These are phyloP conservation scores for Zelleria hepariella DNA, from an alignment of 2,888 invertebrate genomes.

Conservation along the genomic window DNA sequence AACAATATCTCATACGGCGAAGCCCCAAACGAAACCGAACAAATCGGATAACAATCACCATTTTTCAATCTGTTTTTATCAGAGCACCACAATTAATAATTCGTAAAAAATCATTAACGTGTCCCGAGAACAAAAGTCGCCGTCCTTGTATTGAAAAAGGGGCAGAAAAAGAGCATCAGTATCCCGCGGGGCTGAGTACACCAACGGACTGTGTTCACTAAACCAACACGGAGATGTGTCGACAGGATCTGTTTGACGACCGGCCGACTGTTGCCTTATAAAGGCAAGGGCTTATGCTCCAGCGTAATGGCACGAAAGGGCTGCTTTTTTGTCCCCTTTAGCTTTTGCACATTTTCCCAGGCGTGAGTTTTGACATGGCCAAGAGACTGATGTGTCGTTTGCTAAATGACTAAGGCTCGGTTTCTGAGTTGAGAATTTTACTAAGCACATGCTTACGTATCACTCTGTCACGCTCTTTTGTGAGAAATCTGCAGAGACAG, in stretches of 20 bases:
- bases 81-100: conserved; percentile 66
- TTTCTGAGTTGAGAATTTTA: too few relatives aligned
- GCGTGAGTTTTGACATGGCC: background rate
- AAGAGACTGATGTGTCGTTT: background rate
- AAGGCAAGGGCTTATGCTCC: conserved; percentile 4
- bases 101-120: conserved; percentile 70
- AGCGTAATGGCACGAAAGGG: background rate
- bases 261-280: conserved; percentile 3
- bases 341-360: background rate
- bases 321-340: background rate
- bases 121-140: conserved; percentile 69
- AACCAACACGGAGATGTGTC: conserved; percentile 63
- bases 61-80: conserved; percentile 64
- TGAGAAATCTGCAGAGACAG: too few relatives aligned
- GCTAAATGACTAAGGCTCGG: background rate
- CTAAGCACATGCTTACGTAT: too few relatives aligned
- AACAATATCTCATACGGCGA: conserved; percentile 14
- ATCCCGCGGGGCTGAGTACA: conserved; percentile 42
- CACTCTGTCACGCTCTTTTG: too few relatives aligned
- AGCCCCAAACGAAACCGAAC: conserved; percentile 21
- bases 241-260: conserved; percentile 34
- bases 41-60: conserved; percentile 48
- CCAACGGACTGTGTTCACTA: conserved; percentile 30
- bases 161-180: conserved; percentile 29
- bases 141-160: conserved; percentile 45